These are phyloP conservation scores for Ctena decussata DNA, from an alignment of 2,888 invertebrate genomes.

Conservation along the genomic window DNA sequence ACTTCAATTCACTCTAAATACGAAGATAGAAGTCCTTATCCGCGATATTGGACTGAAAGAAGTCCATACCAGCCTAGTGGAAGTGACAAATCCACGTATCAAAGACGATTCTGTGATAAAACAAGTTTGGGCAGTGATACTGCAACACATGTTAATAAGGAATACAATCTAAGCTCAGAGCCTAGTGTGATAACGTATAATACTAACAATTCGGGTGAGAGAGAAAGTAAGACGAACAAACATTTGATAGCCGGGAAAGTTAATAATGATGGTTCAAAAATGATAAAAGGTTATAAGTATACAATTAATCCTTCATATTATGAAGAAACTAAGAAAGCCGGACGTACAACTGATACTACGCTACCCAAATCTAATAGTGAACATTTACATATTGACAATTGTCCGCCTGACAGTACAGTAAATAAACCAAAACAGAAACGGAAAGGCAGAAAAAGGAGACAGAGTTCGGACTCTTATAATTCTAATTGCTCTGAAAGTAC, in stretches of 20 bases:
- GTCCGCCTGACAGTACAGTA: conserved; percentile 32
- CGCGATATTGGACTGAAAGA: conserved; percentile 6
- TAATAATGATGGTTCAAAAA: conserved; percentile 16
- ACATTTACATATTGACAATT: conserved; percentile 42
- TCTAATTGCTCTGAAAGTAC: conserved; percentile 55
- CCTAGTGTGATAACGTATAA: too few species aligned
- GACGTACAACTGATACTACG: conserved; percentile 37
- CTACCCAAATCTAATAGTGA: conserved; percentile 40
- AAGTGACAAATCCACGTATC: neutral
- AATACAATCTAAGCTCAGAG: neutral
- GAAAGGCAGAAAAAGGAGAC: conserved; percentile 27
- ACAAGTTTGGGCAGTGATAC: neutral
- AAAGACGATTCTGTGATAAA: neutral
- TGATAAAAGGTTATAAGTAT: conserved; percentile 61
- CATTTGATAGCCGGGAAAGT: neutral
- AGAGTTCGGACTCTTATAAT: conserved; percentile 55
- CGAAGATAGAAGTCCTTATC: neutral
- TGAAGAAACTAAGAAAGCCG: conserved; percentile 48
- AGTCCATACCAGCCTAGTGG: neutral
- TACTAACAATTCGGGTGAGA: neutral
- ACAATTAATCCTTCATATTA: conserved; percentile 56
- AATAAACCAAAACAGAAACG: conserved; percentile 39
- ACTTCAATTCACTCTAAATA: neutral
- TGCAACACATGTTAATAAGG: neutral
- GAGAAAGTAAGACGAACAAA: neutral